phyloP scores from a whole-genome alignment of 2,888 invertebrate genomes.

The Calliopum simillimum region DNA sequence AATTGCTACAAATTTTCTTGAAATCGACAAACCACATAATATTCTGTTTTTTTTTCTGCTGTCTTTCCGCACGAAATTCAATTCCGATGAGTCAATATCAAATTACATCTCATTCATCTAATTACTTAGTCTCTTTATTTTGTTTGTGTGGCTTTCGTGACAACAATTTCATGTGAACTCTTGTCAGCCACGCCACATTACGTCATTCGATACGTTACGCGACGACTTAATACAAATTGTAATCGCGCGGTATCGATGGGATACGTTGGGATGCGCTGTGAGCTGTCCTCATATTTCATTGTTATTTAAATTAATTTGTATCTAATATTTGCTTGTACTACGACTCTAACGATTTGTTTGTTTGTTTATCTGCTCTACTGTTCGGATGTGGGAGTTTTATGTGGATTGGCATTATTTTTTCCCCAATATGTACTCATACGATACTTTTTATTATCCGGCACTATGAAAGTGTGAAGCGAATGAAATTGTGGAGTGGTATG shows the following conservation, averaged over 20 bases:
- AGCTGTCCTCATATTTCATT: slow-evolving; percentile 18
- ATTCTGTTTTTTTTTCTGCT: too few species aligned
- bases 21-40: too few species aligned
- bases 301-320: slow-evolving; percentile 17
- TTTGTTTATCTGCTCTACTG: background rate
- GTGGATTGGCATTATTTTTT: background rate
- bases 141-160: too few species aligned
- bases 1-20: too few species aligned
- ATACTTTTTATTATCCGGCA: background rate
- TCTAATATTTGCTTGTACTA: slow-evolving; percentile 2
- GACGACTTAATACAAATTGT: too few species aligned
- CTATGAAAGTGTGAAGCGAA: background rate
- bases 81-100: slow-evolving; percentile 7
- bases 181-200: background rate
- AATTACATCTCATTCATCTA: slow-evolving; percentile 1
- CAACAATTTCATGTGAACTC: background rate
- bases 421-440: background rate
- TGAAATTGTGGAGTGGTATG: too few species aligned
- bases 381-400: slow-evolving; percentile 6
- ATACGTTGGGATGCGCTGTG: background rate
- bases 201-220: background rate
- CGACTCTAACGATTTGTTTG: background rate
- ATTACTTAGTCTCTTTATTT: background rate
- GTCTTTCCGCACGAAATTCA: too few species aligned
- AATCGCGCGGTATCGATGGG: too few species aligned